phyloP scores from a whole-genome alignment of 2,888 invertebrate genomes.

The Ormyrus rosae region DNA sequence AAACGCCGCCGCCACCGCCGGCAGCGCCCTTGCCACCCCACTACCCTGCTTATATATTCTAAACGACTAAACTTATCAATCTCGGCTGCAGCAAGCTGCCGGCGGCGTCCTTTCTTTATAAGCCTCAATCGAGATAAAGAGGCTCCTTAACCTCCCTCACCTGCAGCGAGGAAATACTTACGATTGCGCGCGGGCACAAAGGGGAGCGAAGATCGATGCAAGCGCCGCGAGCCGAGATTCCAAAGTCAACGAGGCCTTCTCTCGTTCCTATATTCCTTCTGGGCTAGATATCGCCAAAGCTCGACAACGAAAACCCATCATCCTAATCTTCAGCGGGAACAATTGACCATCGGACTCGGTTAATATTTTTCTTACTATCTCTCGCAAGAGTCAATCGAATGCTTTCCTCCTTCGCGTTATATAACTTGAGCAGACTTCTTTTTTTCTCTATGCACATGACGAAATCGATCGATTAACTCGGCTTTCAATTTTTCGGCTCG shows the following conservation, averaged over 20 bases:
- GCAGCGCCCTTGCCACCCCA: background rate
- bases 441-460: background rate
- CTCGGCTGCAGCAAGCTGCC: background rate
- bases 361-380: slow-evolving; percentile 24
- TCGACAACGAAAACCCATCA: no score
- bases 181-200: background rate
- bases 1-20: slow-evolving; percentile 11
- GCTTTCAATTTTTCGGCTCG: background rate
- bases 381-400: slow-evolving; percentile 4
- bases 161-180: background rate
- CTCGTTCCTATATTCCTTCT: no score
- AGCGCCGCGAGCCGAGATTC: slow-evolving; percentile 17
- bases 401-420: background rate
- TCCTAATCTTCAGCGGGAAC: no score
- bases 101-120: slow-evolving; percentile 5
- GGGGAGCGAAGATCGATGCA: background rate
- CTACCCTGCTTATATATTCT: background rate
- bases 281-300: no score
- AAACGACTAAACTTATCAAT: no score
- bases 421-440: background rate
- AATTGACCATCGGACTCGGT: no score
- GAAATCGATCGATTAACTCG: background rate
- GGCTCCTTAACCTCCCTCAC: slow-evolving; percentile 8
- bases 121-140: slow-evolving; percentile 40
- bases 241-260: slow-evolving; percentile 32